A percentile compares a stretch with the other conserved stretches of the same genome.
Conservation (phyloP, 2,797 vertebrate species). For the Gadopsis marmoratus region DNA sequence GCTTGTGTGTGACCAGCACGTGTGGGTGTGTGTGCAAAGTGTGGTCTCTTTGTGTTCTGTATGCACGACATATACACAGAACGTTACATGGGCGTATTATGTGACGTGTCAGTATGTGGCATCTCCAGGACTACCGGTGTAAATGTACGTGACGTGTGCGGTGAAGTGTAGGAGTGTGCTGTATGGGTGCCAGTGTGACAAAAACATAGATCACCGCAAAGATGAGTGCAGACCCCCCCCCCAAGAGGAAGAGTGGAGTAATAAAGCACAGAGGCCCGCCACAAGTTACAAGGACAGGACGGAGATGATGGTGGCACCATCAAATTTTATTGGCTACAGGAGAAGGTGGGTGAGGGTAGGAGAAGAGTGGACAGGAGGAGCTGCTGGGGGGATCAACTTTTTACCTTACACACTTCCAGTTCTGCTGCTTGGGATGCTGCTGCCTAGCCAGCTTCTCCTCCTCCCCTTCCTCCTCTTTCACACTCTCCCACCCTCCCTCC, state of each 20-base stretch:
- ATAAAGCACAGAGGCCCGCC: constrained; percentile 54
- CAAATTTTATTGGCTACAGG: constrained; percentile 64
- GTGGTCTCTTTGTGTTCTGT: constrained; percentile 27
- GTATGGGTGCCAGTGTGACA: constrained; percentile 4
- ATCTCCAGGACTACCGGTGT: neutral
- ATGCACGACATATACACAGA: neutral
- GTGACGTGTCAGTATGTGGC: neutral
- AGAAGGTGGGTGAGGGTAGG: constrained; percentile 42
- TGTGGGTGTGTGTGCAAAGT: constrained; percentile 19
- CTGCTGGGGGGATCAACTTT: constrained; percentile 28
- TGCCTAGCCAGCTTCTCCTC: constrained; percentile 27
- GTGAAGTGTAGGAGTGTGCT: neutral
- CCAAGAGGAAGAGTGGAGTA: constrained; percentile 48
- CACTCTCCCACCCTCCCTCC: constrained; percentile 64
- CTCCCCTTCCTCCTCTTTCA: constrained; percentile 26
- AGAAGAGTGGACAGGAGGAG: constrained; percentile 22
- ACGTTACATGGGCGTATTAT: neutral
- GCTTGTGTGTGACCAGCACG: constrained; percentile 31
- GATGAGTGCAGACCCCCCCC: constrained; percentile 31
- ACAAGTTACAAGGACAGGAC: constrained; percentile 65
- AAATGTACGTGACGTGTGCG: constrained; percentile 19
- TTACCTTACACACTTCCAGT: constrained; percentile 42
- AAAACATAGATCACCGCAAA: constrained; percentile 44
- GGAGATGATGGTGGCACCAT: constrained; percentile 67
- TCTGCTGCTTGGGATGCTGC: constrained; percentile 58